Evolutionary conservation across 2,797 vertebrate genomes (phyloP).

Genomic region (Pampus argenteus): DNA sequence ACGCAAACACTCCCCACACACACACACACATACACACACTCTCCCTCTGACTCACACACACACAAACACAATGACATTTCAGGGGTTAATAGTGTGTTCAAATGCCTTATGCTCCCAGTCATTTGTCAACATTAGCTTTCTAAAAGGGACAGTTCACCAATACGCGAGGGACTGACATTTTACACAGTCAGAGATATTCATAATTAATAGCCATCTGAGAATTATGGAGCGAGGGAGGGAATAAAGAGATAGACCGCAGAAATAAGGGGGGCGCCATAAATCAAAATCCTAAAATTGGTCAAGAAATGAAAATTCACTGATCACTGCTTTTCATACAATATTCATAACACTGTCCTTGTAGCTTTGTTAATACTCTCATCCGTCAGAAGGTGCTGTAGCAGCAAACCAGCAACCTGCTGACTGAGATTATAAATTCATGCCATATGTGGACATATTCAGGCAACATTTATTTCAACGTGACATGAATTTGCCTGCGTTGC

Average conservation of each 20-base stretch:
- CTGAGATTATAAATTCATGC: neutral
- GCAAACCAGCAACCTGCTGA: constrained; percentile 16
- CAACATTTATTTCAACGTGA: neutral
- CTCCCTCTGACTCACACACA: neutral
- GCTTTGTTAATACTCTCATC: neutral
- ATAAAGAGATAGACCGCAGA: constrained; percentile 9
- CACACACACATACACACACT: constrained; percentile 10
- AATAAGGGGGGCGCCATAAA: constrained; percentile 44
- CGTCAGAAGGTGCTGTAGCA: constrained; percentile 2
- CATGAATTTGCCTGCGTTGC: neutral
- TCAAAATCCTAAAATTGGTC: constrained; percentile 27
- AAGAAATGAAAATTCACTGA: constrained; percentile 38
- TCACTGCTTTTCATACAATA: constrained; percentile 6
- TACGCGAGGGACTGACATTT: constrained; percentile 73
- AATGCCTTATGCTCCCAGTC: constrained; percentile 64
- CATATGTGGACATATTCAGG: neutral
- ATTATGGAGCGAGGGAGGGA: constrained; percentile 34
- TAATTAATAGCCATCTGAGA: constrained; percentile 74
- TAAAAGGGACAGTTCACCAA: constrained; percentile 70
- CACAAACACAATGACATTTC: constrained; percentile 56
- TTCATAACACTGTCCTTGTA: constrained; percentile 4
- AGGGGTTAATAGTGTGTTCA: constrained; percentile 71
- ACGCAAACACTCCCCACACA: constrained; percentile 15
- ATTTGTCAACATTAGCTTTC: constrained; percentile 78
- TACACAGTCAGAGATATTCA: constrained; percentile 71